Evolutionary conservation across 2,888 invertebrate species (phyloP).

Genomic region (Syritta pipiens): DNA sequence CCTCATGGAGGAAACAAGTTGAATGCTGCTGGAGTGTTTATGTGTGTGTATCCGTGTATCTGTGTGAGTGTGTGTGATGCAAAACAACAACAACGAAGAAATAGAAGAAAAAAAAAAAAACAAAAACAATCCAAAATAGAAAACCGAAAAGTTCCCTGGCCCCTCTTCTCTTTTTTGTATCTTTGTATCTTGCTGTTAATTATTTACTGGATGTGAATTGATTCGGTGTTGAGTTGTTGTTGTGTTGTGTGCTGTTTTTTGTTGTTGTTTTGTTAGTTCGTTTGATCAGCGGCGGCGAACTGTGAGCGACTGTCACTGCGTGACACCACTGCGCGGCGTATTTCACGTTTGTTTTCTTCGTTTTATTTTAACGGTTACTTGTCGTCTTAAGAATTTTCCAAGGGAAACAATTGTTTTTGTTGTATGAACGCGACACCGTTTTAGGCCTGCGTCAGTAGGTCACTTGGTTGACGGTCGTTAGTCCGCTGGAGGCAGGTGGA

Average conservation of each 20-base stretch:
- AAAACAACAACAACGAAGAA: not conserved
- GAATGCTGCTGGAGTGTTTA: not conserved
- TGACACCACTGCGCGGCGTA: slow-evolving; percentile 20
- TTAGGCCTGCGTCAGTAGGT: no score
- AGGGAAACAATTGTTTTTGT: no score
- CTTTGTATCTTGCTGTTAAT: slow-evolving; percentile 12
- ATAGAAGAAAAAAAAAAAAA: slow-evolving; percentile 5
- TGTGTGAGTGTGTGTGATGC: not conserved
- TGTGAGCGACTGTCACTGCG: slow-evolving; percentile 33
- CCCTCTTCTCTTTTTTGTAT: not conserved
- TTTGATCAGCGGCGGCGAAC: slow-evolving; percentile 45
- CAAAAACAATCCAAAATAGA: no score
- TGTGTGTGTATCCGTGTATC: not conserved
- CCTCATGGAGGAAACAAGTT: slow-evolving; percentile 55
- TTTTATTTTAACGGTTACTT: slow-evolving; percentile 5
- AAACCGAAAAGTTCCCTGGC: not conserved
- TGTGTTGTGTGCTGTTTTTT: no score
- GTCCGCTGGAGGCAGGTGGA: no score
- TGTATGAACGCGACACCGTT: no score
- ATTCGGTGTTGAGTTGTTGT: slow-evolving; percentile 8
- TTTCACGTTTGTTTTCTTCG: not conserved
- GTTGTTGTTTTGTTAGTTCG: slow-evolving; percentile 16
- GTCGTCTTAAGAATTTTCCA: no score
- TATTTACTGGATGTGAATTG: slow-evolving; percentile 18
- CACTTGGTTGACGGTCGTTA: no score